These are phyloP conservation scores for Diorhabda elongata DNA, from an alignment of 1,140 invertebrate genomes.

Conservation along the genomic window DNA sequence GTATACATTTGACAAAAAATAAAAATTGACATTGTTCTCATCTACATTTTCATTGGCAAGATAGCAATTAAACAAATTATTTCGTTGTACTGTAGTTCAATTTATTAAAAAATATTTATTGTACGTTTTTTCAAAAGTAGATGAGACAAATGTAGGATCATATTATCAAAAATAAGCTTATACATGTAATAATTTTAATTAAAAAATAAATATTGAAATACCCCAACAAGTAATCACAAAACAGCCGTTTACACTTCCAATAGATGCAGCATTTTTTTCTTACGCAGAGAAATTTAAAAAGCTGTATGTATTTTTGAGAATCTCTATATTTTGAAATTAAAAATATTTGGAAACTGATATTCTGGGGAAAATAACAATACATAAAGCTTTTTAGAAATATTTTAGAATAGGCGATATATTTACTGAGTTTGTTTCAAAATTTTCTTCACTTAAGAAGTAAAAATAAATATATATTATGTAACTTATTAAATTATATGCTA, in stretches of 20 bases:
- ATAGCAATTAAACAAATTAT: constrained; percentile 6
- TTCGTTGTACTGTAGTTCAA: constrained; percentile 20
- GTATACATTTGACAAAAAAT: neutral
- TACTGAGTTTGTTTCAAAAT: too few relatives aligned
- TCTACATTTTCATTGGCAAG: constrained; percentile 17
- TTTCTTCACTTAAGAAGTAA: too few relatives aligned
- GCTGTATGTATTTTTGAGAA: too few relatives aligned
- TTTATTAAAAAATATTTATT: constrained; percentile 12
- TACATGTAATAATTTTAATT: neutral
- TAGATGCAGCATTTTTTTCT: constrained; percentile 13
- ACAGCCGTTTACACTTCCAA: constrained; percentile 6
- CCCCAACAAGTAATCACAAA: constrained; percentile 13
- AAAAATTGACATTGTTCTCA: constrained; percentile 6
- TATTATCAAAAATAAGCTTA: too few relatives aligned
- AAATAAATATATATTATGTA: too few relatives aligned
- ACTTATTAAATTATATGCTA: too few relatives aligned
- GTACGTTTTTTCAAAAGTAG: constrained; percentile 10
- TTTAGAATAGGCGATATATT: too few relatives aligned
- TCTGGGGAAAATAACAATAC: too few relatives aligned
- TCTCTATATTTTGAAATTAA: too few relatives aligned
- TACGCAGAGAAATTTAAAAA: neutral
- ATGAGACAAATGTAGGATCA: too few relatives aligned
- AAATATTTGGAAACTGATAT: too few relatives aligned
- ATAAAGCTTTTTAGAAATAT: too few relatives aligned
- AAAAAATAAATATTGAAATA: constrained; percentile 18